phyloP scores from a whole-genome alignment of 2,797 vertebrate genomes.

The Ceyx erithaca region DNA sequence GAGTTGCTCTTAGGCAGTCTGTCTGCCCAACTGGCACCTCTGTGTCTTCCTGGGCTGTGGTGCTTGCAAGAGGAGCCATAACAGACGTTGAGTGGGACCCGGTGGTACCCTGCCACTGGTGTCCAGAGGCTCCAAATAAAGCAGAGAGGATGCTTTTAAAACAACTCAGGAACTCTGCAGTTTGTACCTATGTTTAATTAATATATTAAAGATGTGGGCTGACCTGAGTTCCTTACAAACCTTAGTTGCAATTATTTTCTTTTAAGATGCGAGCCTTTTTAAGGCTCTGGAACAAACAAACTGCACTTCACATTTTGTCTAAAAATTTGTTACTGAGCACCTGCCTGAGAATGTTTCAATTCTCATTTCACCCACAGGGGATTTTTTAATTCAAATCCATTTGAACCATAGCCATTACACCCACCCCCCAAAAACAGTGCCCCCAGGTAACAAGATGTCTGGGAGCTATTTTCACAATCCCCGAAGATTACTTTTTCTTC shows the following conservation, averaged over 20 bases:
- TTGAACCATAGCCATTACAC: not conserved
- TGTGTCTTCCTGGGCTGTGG: not conserved
- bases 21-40: not conserved
- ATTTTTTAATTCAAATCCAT: not conserved
- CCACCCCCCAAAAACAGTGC: not conserved
- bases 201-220: not conserved
- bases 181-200: not conserved
- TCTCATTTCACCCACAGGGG: not conserved
- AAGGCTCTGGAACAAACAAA: not conserved
- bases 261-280: not conserved
- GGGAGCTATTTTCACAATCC: not conserved
- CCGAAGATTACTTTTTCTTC: not conserved
- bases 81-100: accelerated
- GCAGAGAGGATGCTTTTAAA: not conserved
- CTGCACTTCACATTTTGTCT: not conserved
- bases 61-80: accelerated
- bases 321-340: not conserved
- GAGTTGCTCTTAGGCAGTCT: not conserved
- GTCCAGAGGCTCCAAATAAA: not conserved
- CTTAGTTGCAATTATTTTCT: not conserved
- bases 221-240: not conserved
- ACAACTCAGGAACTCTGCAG: not conserved
- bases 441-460: not conserved
- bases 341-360: not conserved
- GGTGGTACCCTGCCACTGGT: accelerated